Evolutionary conservation across 2,888 invertebrate genomes (phyloP).

Genomic region (Orthosia incerta): DNA sequence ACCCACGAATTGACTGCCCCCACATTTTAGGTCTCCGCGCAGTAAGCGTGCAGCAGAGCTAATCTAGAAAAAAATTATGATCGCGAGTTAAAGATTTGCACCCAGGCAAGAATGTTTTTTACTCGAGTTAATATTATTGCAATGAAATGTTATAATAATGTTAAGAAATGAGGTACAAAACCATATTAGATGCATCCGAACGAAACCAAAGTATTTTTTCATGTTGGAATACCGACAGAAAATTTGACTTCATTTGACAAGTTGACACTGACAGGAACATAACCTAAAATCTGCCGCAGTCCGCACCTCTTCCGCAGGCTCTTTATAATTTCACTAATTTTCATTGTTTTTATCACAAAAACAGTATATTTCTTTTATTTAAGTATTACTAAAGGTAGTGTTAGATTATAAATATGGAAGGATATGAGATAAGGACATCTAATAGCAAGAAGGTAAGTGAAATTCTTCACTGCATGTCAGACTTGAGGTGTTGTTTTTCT

Average conservation of each 20-base stretch:
- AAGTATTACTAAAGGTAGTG: neutral
- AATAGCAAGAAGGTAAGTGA: constrained; percentile 83
- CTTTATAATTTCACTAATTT: constrained; percentile 18
- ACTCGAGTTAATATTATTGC: no score
- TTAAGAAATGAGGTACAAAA: neutral
- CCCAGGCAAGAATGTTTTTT: no score
- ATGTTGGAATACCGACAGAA: constrained; percentile 7
- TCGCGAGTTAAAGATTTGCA: no score
- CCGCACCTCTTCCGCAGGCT: neutral
- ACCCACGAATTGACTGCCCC: neutral
- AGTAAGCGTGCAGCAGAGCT: no score
- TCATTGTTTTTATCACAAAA: constrained; percentile 16
- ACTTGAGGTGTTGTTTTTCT: constrained; percentile 13
- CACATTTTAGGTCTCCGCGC: no score
- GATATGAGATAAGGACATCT: constrained; percentile 83
- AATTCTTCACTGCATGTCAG: neutral
- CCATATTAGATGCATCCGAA: constrained; percentile 28
- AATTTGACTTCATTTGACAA: neutral
- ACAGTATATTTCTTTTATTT: neutral
- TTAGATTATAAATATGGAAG: constrained; percentile 76
- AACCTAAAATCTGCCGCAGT: constrained; percentile 48
- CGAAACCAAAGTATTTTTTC: neutral
- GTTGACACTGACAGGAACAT: constrained; percentile 21
- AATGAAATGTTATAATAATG: no score
- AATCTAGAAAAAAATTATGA: no score